Conservation (phyloP, 1,140 invertebrate species). For the Chymomyza costata region DNA sequence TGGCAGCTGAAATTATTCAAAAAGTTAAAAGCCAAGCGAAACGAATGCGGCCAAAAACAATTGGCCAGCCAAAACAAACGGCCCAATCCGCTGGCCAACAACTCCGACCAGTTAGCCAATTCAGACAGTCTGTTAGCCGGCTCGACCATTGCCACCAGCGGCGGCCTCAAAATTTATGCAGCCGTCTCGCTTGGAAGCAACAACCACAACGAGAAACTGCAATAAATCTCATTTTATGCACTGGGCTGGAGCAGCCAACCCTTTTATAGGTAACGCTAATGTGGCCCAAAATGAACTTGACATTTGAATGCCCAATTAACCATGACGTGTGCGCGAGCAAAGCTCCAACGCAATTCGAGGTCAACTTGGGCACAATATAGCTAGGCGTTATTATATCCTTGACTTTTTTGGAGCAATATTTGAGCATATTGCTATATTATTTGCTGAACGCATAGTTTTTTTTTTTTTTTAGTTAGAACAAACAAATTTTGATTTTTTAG, state of each 20-base stretch:
- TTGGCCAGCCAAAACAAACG: too few relatives aligned
- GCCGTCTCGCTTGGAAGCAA: conserved; percentile 11
- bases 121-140: conserved; percentile 45
- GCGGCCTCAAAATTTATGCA: conserved; percentile 37
- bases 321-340: conserved; percentile 50
- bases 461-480: too few relatives aligned
- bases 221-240: conserved; percentile 74
- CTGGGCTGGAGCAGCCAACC: conserved; percentile 46
- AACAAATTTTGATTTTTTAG: too few relatives aligned
- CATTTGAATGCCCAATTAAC: conserved; percentile 75
- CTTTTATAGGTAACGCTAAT: conserved; percentile 75
- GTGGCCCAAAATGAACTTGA: conserved; percentile 74
- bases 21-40: conserved; percentile 39
- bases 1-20: conserved; percentile 53
- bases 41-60: too few relatives aligned
- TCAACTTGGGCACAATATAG: conserved; percentile 50
- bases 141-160: conserved; percentile 58
- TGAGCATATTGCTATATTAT: too few relatives aligned
- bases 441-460: too few relatives aligned
- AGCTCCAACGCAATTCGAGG: conserved; percentile 34
- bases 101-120: conserved; percentile 9
- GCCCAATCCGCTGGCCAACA: conserved; percentile 10
- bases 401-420: conserved; percentile 51
- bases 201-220: conserved; percentile 44
- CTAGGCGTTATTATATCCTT: conserved; percentile 43